Evolutionary conservation across 2,888 invertebrate genomes (phyloP), one percentile per base, ranked within the genome.

Genomic region (Ametastegia equiseti): DNA sequence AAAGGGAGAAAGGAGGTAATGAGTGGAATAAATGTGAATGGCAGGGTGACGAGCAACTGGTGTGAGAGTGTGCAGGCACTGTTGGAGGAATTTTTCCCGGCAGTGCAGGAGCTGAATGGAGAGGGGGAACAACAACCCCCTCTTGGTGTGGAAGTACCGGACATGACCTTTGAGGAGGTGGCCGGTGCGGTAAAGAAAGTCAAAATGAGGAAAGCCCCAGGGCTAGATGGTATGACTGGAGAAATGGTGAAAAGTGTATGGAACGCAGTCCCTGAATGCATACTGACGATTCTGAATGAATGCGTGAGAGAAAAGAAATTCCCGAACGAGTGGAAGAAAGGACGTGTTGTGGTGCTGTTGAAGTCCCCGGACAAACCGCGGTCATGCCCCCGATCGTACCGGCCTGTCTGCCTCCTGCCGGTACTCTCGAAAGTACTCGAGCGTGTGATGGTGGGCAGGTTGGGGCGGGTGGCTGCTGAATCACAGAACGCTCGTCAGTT

Each of bases 341-440:
- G 54, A 30, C n/a, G 33, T 13, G 27, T 77, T 1, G 19, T 36
- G 3, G 77, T 77, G 13, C 30, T 77, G 30, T n/a, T 54, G n/a
- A 77, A 77, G 27, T n/a, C 30, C 6, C 33, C 23, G 11, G 81
- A 83, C 0, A 83, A 81, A 15, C 83, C 80, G 19, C 42, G 19
- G 0, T 71, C 39, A 0, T 60, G 81, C 4, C 81, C 82, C 2
- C 67, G 47, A 0, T 82, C 83, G 0, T 84, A 84, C 33, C 47
- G 83, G 33, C 84, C 84, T 0, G 80, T 85, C 0, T 82, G 84
- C 47, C 78, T 85, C 0, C 81, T 85, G 0, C 54, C 84, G 7
- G 6, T 0, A 13, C 2, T 15, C n/a, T 0, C 50, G 92, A 60
- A 60, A 9, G 60, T 60, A 30, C 19, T 71, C 30, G 30, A 71